Evolutionary conservation across 2,888 invertebrate species (phyloP).

Genomic region (Chloroclysta siterata): DNA sequence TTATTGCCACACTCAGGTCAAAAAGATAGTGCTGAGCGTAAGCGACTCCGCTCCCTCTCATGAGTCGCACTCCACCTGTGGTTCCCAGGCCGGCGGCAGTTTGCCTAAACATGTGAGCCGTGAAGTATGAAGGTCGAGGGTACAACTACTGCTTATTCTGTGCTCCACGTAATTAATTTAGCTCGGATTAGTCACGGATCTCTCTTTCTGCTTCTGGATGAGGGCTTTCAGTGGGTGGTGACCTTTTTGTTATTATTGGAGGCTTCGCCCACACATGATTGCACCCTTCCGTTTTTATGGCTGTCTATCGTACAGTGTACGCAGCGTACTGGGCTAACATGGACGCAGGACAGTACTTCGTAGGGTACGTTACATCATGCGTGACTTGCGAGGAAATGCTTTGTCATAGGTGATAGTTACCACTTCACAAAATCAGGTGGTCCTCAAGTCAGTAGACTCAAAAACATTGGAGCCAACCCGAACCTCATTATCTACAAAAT

Average conservation of each 20-base stretch:
- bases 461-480: neutral
- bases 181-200: conserved; percentile 68
- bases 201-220: conserved; percentile 52
- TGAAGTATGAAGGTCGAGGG: conserved; percentile 70
- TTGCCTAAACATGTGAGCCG: conserved; percentile 68
- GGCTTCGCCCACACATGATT: conserved; percentile 6
- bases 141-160: conserved; percentile 23
- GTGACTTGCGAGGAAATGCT: too few species aligned
- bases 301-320: neutral
- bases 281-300: conserved; percentile 1
- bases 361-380: too few species aligned
- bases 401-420: too few species aligned
- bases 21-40: neutral
- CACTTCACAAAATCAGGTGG: too few species aligned
- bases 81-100: conserved; percentile 61
- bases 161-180: conserved; percentile 65
- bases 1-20: too few species aligned
- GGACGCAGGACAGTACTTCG: neutral
- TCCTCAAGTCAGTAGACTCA: too few species aligned
- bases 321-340: neutral
- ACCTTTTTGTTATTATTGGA: conserved; percentile 24
- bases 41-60: conserved; percentile 39
- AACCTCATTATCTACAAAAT: too few species aligned
- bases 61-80: conserved; percentile 37
- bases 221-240: conserved; percentile 47